Conservation (phyloP, 2,797 vertebrate species). For the Sebastes miniatus region DNA sequence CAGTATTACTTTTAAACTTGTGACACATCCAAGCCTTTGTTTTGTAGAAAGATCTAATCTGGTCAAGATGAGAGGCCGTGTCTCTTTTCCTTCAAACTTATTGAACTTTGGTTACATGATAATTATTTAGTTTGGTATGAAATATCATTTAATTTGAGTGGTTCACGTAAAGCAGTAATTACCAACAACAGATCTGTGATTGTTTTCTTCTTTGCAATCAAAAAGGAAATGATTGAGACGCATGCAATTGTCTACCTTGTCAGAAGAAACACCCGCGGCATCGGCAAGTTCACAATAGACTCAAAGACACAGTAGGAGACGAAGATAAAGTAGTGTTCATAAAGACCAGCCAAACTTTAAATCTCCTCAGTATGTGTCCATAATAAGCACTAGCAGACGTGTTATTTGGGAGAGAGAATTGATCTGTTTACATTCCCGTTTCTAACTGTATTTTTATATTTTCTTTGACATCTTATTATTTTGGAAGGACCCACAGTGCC, state of each 20-base stretch:
- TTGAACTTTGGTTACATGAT: slow-evolving; percentile 3
- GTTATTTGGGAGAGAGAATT: neutral
- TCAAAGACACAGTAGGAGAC: neutral
- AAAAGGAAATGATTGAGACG: slow-evolving; percentile 3
- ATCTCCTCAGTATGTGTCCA: neutral
- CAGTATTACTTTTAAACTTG: slow-evolving; percentile 3
- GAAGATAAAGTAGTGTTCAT: neutral
- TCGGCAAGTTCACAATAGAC: neutral
- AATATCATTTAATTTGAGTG: neutral
- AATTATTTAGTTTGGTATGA: neutral
- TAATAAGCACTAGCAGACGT: neutral
- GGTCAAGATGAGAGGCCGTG: neutral
- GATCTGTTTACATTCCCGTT: slow-evolving; percentile 18
- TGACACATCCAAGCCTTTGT: neutral
- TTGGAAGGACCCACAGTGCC: neutral
- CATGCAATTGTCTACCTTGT: slow-evolving; percentile 4
- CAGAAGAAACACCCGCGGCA: neutral
- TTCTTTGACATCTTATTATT: slow-evolving; percentile 8
- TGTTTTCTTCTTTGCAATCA: slow-evolving; percentile 20
- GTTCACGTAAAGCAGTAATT: neutral
- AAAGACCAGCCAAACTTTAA: slow-evolving; percentile 3
- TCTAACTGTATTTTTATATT: neutral
- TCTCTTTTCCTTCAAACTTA: neutral
- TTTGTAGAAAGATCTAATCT: neutral
- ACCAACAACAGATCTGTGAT: neutral